Percentiles rank a stretch among this genome's conserved stretches.
Conservation (phyloP, 2,113 vertebrate species). For the Origma solitaria region DNA sequence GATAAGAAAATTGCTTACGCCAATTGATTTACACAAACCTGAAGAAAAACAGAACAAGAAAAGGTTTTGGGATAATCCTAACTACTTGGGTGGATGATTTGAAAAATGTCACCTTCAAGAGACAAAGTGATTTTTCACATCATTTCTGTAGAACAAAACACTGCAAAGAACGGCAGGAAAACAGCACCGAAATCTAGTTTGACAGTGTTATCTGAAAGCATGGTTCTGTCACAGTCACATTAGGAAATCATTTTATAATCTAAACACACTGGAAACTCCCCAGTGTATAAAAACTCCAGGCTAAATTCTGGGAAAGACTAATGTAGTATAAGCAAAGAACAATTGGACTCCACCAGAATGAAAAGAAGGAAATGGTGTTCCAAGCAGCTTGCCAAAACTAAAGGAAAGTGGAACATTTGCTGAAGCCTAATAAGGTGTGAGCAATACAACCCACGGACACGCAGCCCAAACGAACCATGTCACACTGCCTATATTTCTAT, state of each 20-base stretch:
- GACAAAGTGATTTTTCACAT: not conserved
- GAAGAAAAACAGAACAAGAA: not conserved
- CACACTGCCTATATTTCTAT: not conserved
- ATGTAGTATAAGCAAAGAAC: conserved; percentile 70
- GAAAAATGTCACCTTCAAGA: not conserved
- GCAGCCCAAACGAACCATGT: not conserved
- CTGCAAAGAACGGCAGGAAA: not conserved
- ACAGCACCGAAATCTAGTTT: not conserved
- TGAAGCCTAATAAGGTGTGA: conserved; percentile 40
- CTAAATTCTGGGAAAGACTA: conserved; percentile 76
- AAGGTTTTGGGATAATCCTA: not conserved
- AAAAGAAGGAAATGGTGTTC: conserved; percentile 79
- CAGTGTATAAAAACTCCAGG: conserved; percentile 63
- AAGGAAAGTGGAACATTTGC: conserved; percentile 62
- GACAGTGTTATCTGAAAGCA: conserved; percentile 10
- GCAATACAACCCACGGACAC: conserved; percentile 31
- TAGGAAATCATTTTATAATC: conserved; percentile 63
- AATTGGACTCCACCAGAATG: conserved; percentile 68
- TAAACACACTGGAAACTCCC: conserved; percentile 68
- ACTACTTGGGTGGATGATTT: not conserved
- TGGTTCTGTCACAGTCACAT: not conserved
- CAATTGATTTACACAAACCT: conserved; percentile 77
- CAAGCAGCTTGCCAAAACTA: conserved; percentile 67
- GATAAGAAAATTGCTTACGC: conserved; percentile 83
- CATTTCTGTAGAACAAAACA: not conserved